Base-by-base conservation (phyloP, 2,797 vertebrate genomes). In the Heliangelus exortis region DNA sequence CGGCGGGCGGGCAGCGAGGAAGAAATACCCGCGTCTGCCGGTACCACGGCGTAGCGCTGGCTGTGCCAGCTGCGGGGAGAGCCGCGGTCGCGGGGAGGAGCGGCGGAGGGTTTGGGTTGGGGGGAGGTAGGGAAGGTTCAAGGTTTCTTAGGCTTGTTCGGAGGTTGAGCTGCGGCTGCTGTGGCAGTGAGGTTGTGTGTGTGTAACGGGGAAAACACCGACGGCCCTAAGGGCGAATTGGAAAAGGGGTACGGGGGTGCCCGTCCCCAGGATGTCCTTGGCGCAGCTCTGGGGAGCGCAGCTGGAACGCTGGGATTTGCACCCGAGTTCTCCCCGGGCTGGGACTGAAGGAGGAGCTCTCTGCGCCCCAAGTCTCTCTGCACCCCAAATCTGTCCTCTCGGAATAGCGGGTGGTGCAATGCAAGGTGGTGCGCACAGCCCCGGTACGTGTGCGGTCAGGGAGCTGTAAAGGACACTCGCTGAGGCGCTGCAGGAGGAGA, bases 131-230 rank as follows among this genome's bases (percentile, higher is more conserved):
- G 34, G 76, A 45, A 5, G 1, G 2, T 16, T 0, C 7, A 39
- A 4, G 1, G 2, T 14, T 0, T 9, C 4, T 15, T 0, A 7
- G 84, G 67, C 26, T 62, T 4, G 10, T 3, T 50, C 31, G 1
- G 26, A 14, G 12, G 5, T 54, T 4, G 1, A 41, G 1, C 3
- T 0, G 45, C 20, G 2, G 75, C 47, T 6, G 31, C 63, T 43
- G 8, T 7, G 77, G 59, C 33, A 11, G 3, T 3, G 69, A 16
- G 73, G 19, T 41, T 41, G 39, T 41, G 13, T 5, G 58, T 5
- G 58, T 20, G 1, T 7, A 9, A 4, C 29, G 29, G 43, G 45
- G 48, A 15, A 8, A 36, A 41, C 29, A 4, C 13, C 15, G 3
- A 1, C 34, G 16, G 63, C 51, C 33, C 25, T 10, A 2, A 5